Percentiles rank a stretch among this genome's conserved stretches.
These are phyloP conservation scores for Aurelia aurita DNA, from an alignment of 30 jellyfish, hydroid and myxozoan species.

Conservation along the genomic window DNA sequence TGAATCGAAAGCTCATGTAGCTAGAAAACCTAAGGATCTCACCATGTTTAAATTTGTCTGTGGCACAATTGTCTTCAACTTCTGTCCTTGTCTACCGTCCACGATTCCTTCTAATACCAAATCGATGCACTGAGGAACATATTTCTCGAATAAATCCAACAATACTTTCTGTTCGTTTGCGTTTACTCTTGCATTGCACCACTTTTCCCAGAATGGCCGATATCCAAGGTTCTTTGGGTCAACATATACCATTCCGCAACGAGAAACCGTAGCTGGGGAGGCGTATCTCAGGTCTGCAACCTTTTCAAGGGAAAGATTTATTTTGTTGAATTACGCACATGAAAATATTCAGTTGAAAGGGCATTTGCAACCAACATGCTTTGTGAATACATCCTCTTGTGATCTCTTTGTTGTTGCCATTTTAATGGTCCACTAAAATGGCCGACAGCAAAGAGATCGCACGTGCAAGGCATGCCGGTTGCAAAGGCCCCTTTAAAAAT, in stretches of 20 bases:
- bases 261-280: constrained; percentile 99
- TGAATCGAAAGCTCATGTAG: no score
- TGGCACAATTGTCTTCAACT: constrained; percentile 89
- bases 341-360: no score
- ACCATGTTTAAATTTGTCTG: constrained; percentile 95
- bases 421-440: no score
- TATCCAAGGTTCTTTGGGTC: constrained; percentile 99
- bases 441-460: no score
- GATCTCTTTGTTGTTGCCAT: no score
- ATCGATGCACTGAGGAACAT: constrained; percentile 89
- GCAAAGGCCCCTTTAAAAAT: no score
- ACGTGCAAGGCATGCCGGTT: no score
- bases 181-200: constrained; percentile 88
- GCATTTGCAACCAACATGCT: no score
- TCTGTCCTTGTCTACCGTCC: constrained; percentile 92
- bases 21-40: constrained; percentile 1
- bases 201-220: constrained; percentile 94
- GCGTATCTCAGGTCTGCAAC: constrained; percentile 97
- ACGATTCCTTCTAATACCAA: constrained; percentile 94
- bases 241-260: constrained; percentile 99
- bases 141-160: constrained; percentile 73
- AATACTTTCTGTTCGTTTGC: constrained; percentile 80
- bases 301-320: constrained; percentile 27
- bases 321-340: no score
- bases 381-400: no score